Conservation (phyloP, 2,888 invertebrate genomes). For the Dicyrtoma fusca region DNA sequence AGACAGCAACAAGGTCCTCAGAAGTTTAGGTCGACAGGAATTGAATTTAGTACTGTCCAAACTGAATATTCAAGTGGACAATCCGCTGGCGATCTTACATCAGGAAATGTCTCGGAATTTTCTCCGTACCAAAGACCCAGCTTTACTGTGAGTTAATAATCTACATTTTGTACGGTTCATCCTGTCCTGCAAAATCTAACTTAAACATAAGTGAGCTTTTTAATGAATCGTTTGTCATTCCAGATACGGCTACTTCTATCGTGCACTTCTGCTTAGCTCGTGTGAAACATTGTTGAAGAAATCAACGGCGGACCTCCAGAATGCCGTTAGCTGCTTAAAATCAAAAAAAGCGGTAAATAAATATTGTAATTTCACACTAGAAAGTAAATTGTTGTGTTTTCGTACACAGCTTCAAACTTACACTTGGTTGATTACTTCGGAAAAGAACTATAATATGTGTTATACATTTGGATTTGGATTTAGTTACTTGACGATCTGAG, state of each 20-base stretch:
- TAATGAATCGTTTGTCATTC: conserved; percentile 4
- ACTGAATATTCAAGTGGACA: conserved; percentile 89
- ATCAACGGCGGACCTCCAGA: neutral
- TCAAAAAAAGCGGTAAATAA: conserved; percentile 1
- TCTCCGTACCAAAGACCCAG: conserved; percentile 71
- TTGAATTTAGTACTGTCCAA: conserved; percentile 71
- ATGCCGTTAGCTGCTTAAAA: neutral
- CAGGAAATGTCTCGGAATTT: conserved; percentile 92
- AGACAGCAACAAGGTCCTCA: conserved; percentile 21
- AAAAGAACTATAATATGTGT: no score
- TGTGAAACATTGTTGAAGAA: conserved; percentile 7
- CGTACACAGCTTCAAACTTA: no score
- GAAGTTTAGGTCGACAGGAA: conserved; percentile 62
- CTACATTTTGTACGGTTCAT: conserved; percentile 60
- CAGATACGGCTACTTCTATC: conserved; percentile 10
- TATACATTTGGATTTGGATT: no score
- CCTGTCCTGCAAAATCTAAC: neutral
- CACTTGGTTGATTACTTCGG: no score
- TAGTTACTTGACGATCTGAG: neutral
- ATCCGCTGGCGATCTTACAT: conserved; percentile 91
- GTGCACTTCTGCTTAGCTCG: conserved; percentile 7
- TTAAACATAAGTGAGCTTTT: neutral
- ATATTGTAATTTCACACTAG: no score
- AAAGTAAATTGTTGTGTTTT: no score
- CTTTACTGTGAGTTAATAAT: conserved; percentile 64